Evolutionary conservation across 2,888 invertebrate species (phyloP).

Genomic region (Coremacera marginata): DNA sequence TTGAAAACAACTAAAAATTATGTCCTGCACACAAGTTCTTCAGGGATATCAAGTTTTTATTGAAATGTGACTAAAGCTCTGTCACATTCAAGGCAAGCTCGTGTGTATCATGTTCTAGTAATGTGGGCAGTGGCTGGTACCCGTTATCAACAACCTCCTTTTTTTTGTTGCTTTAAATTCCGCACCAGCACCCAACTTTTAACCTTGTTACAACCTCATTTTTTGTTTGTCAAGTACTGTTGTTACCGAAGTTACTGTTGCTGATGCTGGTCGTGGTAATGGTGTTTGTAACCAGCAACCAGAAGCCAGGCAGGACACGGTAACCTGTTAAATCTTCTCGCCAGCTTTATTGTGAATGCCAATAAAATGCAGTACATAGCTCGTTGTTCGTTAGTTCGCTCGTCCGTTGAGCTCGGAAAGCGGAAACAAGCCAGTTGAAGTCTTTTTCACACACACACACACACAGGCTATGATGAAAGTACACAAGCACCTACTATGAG

Average conservation of each 20-base stretch:
- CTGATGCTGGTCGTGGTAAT: background rate
- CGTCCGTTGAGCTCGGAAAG: background rate
- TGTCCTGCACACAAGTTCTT: constrained; percentile 2
- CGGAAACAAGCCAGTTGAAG: constrained; percentile 8
- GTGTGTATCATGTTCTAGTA: background rate
- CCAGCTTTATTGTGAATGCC: background rate
- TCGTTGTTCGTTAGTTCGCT: background rate
- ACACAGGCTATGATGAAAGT: background rate
- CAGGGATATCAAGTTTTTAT: constrained; percentile 5
- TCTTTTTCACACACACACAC: background rate
- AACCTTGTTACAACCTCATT: background rate
- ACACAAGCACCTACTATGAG: background rate
- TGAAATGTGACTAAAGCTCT: constrained; percentile 5
- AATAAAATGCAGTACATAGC: background rate
- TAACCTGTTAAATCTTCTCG: background rate
- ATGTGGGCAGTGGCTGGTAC: background rate
- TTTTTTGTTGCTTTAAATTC: background rate
- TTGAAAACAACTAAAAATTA: background rate
- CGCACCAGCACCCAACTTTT: background rate
- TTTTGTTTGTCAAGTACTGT: constrained; percentile 15
- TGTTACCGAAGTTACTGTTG: background rate
- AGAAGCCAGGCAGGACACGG: background rate
- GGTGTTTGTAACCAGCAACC: background rate
- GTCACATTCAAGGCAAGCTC: background rate
- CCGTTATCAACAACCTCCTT: background rate